These are phyloP conservation scores for Lasioglossum figueresi DNA, from an alignment of 2,888 invertebrate genomes.

Conservation along the genomic window DNA sequence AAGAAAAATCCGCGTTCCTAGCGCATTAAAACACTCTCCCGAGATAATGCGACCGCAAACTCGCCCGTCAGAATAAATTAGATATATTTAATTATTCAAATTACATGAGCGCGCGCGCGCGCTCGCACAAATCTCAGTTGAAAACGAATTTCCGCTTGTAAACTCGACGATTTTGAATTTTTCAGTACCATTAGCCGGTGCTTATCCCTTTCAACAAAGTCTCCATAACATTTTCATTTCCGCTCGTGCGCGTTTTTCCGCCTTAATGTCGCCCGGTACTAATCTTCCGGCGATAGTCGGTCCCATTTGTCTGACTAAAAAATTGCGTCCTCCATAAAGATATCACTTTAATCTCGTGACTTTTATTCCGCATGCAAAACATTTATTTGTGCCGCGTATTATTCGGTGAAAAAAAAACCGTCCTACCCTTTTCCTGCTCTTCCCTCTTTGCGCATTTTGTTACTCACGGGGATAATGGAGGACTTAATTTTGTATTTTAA, in stretches of 20 bases:
- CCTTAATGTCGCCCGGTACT: not conserved
- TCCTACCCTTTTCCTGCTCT: not conserved
- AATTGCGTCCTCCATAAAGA: not conserved
- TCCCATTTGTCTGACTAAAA: not conserved
- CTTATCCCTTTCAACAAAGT: not conserved
- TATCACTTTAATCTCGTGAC: not conserved
- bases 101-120: not conserved
- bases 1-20: constrained; percentile 7
- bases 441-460: not conserved
- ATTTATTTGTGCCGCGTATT: not conserved
- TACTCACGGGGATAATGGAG: not conserved
- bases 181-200: not conserved
- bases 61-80: constrained; percentile 29
- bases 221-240: constrained; percentile 2
- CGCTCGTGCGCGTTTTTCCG: not conserved
- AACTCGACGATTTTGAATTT: not conserved
- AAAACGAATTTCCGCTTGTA: not conserved
- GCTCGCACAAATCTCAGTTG: constrained; percentile 13
- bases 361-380: not conserved
- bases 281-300: not conserved
- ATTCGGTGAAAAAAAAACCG: not conserved
- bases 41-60: constrained; percentile 25
- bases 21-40: not conserved
- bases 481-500: not conserved
- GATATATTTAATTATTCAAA: constrained; percentile 47